Evolutionary conservation across 2,113 vertebrate species (phyloP).

Genomic region (Tylochromis polylepis): DNA sequence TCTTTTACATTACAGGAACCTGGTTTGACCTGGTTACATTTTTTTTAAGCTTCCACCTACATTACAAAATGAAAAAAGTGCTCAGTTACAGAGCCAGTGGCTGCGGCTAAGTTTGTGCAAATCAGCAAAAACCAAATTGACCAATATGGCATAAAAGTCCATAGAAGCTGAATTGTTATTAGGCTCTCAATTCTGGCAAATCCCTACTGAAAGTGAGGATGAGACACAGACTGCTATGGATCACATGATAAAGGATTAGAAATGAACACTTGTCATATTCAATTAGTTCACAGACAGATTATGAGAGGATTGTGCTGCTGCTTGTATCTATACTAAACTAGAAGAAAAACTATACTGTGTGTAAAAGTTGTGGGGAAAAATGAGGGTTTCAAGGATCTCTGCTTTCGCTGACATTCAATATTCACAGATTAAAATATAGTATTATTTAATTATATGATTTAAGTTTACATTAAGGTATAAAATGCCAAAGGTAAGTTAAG

Average conservation of each 20-base stretch:
- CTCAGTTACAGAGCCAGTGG: not conserved
- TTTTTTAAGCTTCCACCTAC: not conserved
- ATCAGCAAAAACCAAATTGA: not conserved
- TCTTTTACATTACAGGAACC: conserved; percentile 12
- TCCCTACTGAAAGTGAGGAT: conserved; percentile 38
- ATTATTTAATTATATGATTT: not conserved
- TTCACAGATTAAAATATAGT: not conserved
- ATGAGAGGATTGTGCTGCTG: conserved; percentile 68
- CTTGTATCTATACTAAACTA: not conserved
- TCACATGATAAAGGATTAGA: conserved; percentile 66
- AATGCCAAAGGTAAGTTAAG: not conserved
- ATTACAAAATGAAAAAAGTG: not conserved
- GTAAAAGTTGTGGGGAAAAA: rapidly evolving
- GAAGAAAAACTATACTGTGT: not conserved
- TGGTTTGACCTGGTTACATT: not conserved
- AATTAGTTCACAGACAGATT: conserved; percentile 71
- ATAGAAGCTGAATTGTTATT: not conserved
- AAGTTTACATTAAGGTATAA: not conserved
- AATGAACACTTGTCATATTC: conserved; percentile 52
- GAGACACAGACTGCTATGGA: conserved; percentile 24
- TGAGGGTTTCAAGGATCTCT: not conserved
- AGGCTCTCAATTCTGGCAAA: conserved; percentile 15
- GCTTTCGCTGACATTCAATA: not conserved
- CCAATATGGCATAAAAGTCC: not conserved
- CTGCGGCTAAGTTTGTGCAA: not conserved